Conservation (phyloP, 92 coral and sea anemone species). For the Isaurus tuberculatus region DNA sequence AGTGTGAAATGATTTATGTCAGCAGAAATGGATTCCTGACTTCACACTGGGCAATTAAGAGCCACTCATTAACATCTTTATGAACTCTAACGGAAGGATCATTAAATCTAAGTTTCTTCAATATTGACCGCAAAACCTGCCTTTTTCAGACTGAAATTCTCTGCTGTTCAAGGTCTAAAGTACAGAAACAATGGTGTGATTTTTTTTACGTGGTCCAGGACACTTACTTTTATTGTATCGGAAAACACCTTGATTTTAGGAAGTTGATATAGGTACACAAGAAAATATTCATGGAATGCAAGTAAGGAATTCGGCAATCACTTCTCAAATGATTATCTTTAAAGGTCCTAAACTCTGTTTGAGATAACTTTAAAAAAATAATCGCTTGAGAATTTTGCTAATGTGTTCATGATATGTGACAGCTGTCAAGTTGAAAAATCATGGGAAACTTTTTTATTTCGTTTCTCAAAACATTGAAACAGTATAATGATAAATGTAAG, state of each 20-base stretch:
- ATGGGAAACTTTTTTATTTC: neutral
- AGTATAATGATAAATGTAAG: no score
- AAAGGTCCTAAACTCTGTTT: slow-evolving; percentile 3
- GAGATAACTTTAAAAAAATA: neutral
- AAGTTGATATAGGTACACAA: neutral
- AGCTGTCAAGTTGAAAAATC: neutral
- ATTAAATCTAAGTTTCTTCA: no score
- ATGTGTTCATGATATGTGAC: neutral
- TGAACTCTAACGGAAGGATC: no score
- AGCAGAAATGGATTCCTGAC: slow-evolving; percentile 1
- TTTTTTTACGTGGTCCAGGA: neutral
- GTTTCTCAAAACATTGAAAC: no score
- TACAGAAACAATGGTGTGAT: neutral
- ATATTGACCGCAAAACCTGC: neutral
- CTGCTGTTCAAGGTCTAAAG: neutral
- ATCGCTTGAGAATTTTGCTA: neutral
- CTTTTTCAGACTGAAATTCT: neutral
- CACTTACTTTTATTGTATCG: neutral
- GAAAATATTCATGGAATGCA: slow-evolving; percentile 1
- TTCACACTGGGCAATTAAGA: neutral
- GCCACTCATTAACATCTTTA: neutral
- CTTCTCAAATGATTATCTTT: neutral
- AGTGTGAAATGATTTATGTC: slow-evolving; percentile 8
- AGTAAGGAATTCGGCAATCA: slow-evolving; percentile 12
- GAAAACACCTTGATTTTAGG: neutral